Evolutionary conservation across 2,888 invertebrate genomes (phyloP).

Genomic region (Matsumyia berberina): DNA sequence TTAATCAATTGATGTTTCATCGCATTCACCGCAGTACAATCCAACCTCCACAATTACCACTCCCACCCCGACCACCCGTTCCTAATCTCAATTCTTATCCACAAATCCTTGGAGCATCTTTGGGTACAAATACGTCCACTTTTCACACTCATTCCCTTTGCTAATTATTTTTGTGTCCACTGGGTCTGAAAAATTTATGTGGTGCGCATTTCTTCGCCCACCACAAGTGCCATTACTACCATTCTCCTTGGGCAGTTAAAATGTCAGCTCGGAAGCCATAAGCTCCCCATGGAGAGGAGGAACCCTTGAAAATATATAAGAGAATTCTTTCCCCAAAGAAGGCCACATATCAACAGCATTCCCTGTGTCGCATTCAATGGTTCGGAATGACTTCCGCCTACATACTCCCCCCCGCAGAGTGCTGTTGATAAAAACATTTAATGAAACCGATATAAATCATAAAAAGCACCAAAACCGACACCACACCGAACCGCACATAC

Average conservation of each 20-base stretch:
- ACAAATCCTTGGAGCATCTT: slow-evolving; percentile 32
- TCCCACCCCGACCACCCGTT: too few species aligned
- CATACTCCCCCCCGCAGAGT: slow-evolving; percentile 1
- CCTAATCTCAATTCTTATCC: slow-evolving; percentile 21
- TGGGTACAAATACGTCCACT: slow-evolving; percentile 41
- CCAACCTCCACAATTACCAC: neutral
- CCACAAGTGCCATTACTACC: slow-evolving; percentile 47
- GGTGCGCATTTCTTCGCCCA: slow-evolving; percentile 40
- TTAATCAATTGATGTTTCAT: neutral
- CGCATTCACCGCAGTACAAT: neutral
- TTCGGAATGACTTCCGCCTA: slow-evolving; percentile 48
- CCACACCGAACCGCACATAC: slow-evolving; percentile 28
- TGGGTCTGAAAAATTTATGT: slow-evolving; percentile 63
- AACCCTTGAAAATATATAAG: slow-evolving; percentile 46
- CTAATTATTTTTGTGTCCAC: slow-evolving; percentile 67
- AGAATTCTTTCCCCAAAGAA: neutral
- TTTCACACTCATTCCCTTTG: slow-evolving; percentile 30
- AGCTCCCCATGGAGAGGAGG: slow-evolving; percentile 47
- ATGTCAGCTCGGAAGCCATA: slow-evolving; percentile 61
- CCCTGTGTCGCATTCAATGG: slow-evolving; percentile 63
- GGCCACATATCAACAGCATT: slow-evolving; percentile 51
- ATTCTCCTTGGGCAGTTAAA: slow-evolving; percentile 58
- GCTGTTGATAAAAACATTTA: slow-evolving; percentile 70
- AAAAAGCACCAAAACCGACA: slow-evolving; percentile 63
- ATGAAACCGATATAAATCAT: slow-evolving; percentile 74